Evolutionary conservation across 2,113 vertebrate species (phyloP), one percentile per base, ranked within the genome.

Genomic region (Dromiciops gliroides): DNA sequence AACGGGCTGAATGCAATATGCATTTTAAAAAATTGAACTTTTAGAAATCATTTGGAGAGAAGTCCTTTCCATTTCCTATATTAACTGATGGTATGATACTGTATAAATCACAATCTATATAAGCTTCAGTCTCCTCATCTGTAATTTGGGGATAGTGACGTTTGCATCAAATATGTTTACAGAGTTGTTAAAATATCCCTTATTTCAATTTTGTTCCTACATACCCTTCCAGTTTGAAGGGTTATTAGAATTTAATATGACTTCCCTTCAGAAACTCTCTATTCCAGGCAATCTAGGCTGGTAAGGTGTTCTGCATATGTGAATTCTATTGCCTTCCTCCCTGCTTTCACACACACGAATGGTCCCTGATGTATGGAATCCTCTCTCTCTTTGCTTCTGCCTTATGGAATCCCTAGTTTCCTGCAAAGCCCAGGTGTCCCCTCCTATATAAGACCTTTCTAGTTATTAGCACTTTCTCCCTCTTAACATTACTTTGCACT

Each of bases 11-110:
- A 91, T 92, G 90, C 88, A 96, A 94, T 47, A 91, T 10, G 0
- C 89, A 89, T 90, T 96, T 94, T 94, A 92, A 31, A 47, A 11
- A 96, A 95, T 14, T 91, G 94, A 92, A 52, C 94, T 37, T 5
- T 83, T 93, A 90, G 90, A 47, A n/a, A 26, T 75, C 94, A 48
- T 96, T 88, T 90, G 37, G 19, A 83, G 19, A 83, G 67, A 28
- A 56, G n/a, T 83, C 11, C n/a, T 83, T 83, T 83, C n/a, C 6
- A 83, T 44, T 83, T 83, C 16, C 19, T 23, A 83, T 44, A 23
- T 7, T 44, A 44, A 44, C 37, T 83, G 6, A 83, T 44, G 6
- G 16, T 23, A 44, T 83, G 67, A 83, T 83, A 8, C 26, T 83
- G 1, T 83, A 23, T 44, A 44, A 83, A 2, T 83, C n/a, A 83